Evolutionary conservation across 2,797 vertebrate species (phyloP), one percentile per base, ranked within the genome.

Genomic region (Malacoctenus gilli): DNA sequence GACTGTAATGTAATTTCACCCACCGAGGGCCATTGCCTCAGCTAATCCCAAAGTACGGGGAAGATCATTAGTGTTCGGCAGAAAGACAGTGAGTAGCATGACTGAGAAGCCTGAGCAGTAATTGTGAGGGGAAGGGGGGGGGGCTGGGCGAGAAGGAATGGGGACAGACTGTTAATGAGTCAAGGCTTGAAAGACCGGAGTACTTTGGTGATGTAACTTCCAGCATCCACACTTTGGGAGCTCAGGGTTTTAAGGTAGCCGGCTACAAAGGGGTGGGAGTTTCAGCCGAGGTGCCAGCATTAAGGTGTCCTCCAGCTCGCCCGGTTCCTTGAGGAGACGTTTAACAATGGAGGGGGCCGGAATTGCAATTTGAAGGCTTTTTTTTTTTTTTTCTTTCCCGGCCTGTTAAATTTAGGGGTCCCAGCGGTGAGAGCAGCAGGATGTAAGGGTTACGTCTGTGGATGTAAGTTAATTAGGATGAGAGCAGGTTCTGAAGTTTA

Each of bases 1-100:
- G 72, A 55, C 57, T 71, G 55, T 74, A 73, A 85, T 84, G 84
- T 72, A 71, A 85, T 82, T 81, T 75, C 30, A 56, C 47, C 50
- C 56, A 59, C 58, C 41, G 39, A 65, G 67, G 72, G 51, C 62
- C 71, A 67, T 72, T 63, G 63, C 73, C 52, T 58, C 18, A 55
- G 68, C 70, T 77, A 83, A 85, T 84, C 65, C 79, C 47, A 66
- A 61, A 39, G 52, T 82, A 78, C 76, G 62, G 58, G n/a, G 60
- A 72, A 75, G 59, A 80, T 79, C 68, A 70, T 82, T 86, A 74
- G 65, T 59, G 69, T 73, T 77, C 47, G 56, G 50, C 56, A 50
- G 62, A 57, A 49, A 68, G 48, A 63, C 18, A 11, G 22, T 28
- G 25, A 18, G 11, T 22, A 50, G 48, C 31, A 51, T 37, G 44